Evolutionary conservation across 2,113 vertebrate genomes (phyloP), one percentile per base, ranked within the genome.

Genomic region (Archilochus colubris): DNA sequence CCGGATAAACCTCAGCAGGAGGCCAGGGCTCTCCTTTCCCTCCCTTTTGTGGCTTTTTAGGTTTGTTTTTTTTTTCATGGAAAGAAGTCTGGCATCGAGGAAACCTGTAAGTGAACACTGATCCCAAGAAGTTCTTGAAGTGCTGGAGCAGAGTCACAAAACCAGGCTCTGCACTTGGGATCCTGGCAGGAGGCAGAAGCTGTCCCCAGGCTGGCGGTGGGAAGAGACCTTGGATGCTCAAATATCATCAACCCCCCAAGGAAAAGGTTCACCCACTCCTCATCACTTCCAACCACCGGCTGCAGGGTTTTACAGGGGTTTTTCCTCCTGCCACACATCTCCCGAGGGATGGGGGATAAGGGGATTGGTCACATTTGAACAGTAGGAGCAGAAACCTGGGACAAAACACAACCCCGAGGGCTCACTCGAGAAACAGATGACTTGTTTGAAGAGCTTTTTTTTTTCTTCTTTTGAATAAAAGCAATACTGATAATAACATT

Each of bases 331-430:
- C 36, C 36, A 15, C 30, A 4, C 1, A 8, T 30, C 27, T 95
- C 88, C 76, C 84, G 22, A 38, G 84, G 81, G 88, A 91, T 9
- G 66, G 61, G 44, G 88, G 88, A 91, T 88, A 88, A 95, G 18
- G n/a, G 75, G 59, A 95, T 14, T 1, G 38, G 84, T 72, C 77
- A 15, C 2, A 12, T 53, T 68, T 51, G 17, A 68, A 5, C 50
- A 59, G 21, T 18, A n/a, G 57, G 4, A 33, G 69, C 66, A 38
- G 76, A 63, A 88, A 91, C 84, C 82, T 38, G 38, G 91, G 81
- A 23, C 4, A 31, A 54, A 85, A 85, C 70, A 78, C 6, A 68
- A 88, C 69, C 84, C 63, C 61, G 10, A 68, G 88, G 76, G 36
- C 59, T 77, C 40, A 64, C 83, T 73, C 7, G 20, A 59, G 88